phyloP scores from a whole-genome alignment of 2,113 vertebrate genomes.

The Lepidothrix coronata region DNA sequence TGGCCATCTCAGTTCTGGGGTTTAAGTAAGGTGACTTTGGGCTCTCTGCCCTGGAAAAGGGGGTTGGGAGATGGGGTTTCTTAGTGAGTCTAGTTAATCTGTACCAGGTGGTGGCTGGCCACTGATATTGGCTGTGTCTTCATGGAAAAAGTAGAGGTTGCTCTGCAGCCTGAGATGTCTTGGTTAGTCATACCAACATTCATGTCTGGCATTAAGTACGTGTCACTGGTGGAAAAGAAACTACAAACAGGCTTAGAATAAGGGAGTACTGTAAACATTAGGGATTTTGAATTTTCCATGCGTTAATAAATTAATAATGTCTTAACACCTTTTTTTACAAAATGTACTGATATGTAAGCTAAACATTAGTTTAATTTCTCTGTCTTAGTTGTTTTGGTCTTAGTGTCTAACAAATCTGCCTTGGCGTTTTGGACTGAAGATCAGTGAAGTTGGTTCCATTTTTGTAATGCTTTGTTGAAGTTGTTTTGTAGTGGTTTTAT shows the following conservation, averaged over 20 bases:
- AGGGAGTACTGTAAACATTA: neutral
- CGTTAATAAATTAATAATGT: neutral
- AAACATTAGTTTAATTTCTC: neutral
- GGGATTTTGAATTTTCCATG: neutral
- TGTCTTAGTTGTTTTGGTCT: neutral
- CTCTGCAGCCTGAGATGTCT: neutral
- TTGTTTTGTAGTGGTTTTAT: neutral
- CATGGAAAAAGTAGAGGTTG: neutral
- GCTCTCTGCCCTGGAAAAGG: neutral
- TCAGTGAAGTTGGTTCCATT: neutral
- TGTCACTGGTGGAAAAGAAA: neutral
- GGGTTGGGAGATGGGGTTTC: rapidly evolving
- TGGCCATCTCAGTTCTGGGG: neutral
- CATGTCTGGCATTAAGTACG: neutral
- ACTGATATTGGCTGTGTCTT: neutral
- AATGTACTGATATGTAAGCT: neutral
- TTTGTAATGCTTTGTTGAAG: neutral
- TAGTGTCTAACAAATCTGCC: neutral
- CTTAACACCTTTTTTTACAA: neutral
- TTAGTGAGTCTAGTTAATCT: neutral
- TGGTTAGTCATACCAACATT: neutral
- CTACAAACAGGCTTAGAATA: neutral
- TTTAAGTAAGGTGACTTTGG: neutral
- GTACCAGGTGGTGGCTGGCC: neutral
- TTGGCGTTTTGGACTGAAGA: neutral